phyloP scores from a whole-genome alignment of 2,113 vertebrate genomes.

The Hippoglossus stenolepis region DNA sequence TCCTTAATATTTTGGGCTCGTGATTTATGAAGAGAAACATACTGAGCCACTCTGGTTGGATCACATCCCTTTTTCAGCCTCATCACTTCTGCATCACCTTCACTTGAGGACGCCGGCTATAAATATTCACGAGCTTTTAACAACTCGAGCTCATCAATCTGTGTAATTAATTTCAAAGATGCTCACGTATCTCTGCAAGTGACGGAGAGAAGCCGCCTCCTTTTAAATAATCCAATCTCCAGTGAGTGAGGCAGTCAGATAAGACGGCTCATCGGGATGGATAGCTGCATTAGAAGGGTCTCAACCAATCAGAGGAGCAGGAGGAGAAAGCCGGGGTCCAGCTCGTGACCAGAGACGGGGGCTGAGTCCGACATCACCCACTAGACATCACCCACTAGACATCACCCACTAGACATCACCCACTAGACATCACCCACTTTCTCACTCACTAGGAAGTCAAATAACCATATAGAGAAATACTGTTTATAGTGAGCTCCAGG shows the following conservation, averaged over 20 bases:
- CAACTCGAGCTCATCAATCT: slow-evolving; percentile 40
- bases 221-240: slow-evolving; percentile 35
- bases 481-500: too few relatives aligned
- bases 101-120: slow-evolving; percentile 5
- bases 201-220: slow-evolving; percentile 13
- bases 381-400: too few relatives aligned
- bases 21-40: neutral
- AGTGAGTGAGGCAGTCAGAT: neutral
- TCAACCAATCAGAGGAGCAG: slow-evolving; percentile 35
- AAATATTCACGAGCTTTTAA: slow-evolving; percentile 51
- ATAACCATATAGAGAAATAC: too few relatives aligned
- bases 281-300: slow-evolving; percentile 27
- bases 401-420: too few relatives aligned
- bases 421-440: too few relatives aligned
- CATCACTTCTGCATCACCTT: slow-evolving; percentile 42
- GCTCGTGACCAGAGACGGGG: neutral
- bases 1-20: neutral
- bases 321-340: neutral
- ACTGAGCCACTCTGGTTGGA: neutral
- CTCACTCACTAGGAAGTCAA: too few relatives aligned
- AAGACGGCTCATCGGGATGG: slow-evolving; percentile 32
- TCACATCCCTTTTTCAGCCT: neutral
- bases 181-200: slow-evolving; percentile 10
- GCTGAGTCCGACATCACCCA: too few relatives aligned
- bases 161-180: slow-evolving; percentile 47